Evolutionary conservation across 1,140 invertebrate genomes (phyloP).

Genomic region (Araneus ventricosus): DNA sequence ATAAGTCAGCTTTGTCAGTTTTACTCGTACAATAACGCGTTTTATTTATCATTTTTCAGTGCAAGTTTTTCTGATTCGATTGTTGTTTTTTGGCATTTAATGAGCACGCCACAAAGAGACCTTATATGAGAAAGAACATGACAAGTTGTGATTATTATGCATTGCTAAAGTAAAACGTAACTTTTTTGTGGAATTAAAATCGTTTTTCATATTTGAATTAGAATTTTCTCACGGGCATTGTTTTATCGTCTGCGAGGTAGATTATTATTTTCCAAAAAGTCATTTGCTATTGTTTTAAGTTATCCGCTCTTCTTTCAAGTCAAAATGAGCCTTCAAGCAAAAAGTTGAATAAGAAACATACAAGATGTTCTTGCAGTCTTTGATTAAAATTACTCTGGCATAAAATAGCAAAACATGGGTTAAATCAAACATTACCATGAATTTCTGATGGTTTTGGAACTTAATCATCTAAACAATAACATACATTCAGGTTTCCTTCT

Average conservation of each 20-base stretch:
- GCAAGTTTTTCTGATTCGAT: neutral
- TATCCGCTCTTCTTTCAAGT: neutral
- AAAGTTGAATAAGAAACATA: neutral
- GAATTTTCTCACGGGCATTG: neutral
- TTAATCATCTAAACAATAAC: no score
- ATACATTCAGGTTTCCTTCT: no score
- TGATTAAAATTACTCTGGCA: no score
- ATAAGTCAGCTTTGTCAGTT: neutral
- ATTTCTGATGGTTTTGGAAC: no score
- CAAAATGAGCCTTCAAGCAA: neutral
- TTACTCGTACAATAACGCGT: neutral
- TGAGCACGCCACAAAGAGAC: neutral
- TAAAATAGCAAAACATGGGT: no score
- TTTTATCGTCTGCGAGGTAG: neutral
- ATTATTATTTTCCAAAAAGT: neutral
- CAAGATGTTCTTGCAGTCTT: neutral
- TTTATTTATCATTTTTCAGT: constrained; percentile 31
- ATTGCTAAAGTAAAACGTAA: constrained; percentile 5
- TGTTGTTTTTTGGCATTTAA: neutral
- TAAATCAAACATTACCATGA: no score
- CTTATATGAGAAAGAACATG: neutral
- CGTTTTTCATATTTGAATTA: neutral
- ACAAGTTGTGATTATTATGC: neutral
- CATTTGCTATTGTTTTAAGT: neutral
- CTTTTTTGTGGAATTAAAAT: neutral